phyloP scores from a whole-genome alignment of 2,797 vertebrate genomes.

The Sebastiscus albofasciatus region DNA sequence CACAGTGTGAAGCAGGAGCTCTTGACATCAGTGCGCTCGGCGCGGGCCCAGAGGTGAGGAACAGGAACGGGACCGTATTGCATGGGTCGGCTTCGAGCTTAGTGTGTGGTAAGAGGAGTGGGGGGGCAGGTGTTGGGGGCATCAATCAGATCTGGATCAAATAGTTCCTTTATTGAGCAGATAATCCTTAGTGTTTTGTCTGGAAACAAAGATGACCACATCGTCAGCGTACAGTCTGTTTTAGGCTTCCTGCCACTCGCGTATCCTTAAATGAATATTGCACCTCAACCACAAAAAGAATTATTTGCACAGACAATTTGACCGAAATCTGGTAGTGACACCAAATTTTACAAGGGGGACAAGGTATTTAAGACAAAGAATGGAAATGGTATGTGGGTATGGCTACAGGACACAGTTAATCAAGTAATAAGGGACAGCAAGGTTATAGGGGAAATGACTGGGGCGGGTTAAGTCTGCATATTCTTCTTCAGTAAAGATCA shows the following conservation, averaged over 20 bases:
- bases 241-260: not conserved
- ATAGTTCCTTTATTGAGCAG: constrained; percentile 10
- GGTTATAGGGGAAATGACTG: constrained; percentile 35
- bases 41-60: constrained; percentile 58
- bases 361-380: constrained; percentile 27
- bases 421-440: constrained; percentile 57
- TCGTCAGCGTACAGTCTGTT: not conserved
- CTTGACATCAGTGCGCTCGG: constrained; percentile 80
- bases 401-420: constrained; percentile 69
- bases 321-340: constrained; percentile 33
- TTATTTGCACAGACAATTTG: constrained; percentile 6
- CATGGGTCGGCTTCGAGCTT: constrained; percentile 61
- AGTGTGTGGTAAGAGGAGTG: constrained; percentile 4
- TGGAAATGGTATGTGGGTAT: constrained; percentile 26
- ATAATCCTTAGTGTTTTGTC: constrained; percentile 17
- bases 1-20: constrained; percentile 92
- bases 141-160: constrained; percentile 28
- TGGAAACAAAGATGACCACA: constrained; percentile 2
- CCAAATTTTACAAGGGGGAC: not conserved
- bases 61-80: constrained; percentile 48
- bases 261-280: not conserved
- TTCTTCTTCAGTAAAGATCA: constrained; percentile 82
- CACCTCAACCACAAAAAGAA: not conserved
- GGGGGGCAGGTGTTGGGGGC: not conserved
- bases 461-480: constrained; percentile 74